Conservation (phyloP, 2,888 invertebrate genomes). For the Atrina japonica region DNA sequence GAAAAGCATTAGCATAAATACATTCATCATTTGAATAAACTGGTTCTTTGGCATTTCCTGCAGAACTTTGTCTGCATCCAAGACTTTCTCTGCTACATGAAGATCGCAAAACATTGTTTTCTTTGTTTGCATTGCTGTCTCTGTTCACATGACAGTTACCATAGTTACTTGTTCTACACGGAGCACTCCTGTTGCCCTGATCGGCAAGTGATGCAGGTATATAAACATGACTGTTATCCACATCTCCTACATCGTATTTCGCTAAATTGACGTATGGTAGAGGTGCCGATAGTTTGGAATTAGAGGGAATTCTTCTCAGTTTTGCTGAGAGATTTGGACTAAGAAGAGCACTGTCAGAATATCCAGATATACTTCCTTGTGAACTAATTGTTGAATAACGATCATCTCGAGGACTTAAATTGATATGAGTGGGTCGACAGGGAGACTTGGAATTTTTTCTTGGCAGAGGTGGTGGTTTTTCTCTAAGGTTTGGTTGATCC, state of each 20-base stretch:
- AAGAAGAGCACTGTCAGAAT: slow-evolving; percentile 52
- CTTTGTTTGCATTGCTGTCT: slow-evolving; percentile 40
- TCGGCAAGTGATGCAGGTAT: slow-evolving; percentile 51
- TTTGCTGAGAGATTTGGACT: slow-evolving; percentile 68
- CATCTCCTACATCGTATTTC: slow-evolving; percentile 66
- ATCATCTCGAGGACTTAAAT: slow-evolving; percentile 22
- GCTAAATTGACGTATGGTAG: slow-evolving; percentile 74
- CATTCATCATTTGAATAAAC: slow-evolving; percentile 51
- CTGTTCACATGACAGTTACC: slow-evolving; percentile 49
- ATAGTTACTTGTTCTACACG: slow-evolving; percentile 44
- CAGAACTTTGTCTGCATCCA: neutral
- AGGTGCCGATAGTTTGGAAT: slow-evolving; percentile 67
- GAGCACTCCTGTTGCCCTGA: slow-evolving; percentile 33
- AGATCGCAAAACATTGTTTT: neutral
- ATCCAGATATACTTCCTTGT: slow-evolving; percentile 39
- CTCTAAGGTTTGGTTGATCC: too few relatives aligned
- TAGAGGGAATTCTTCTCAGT: slow-evolving; percentile 62
- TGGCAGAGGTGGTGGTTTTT: slow-evolving; percentile 56
- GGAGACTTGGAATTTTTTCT: slow-evolving; percentile 44
- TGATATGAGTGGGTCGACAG: slow-evolving; percentile 27
- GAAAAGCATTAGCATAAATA: slow-evolving; percentile 68
- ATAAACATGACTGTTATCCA: slow-evolving; percentile 63
- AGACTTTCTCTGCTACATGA: neutral
- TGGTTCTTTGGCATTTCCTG: slow-evolving; percentile 11
- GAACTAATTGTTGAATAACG: slow-evolving; percentile 25